Percentiles rank a stretch among this genome's conserved stretches.
Evolutionary conservation across 2,113 vertebrate species (phyloP).

Genomic region (Tachysurus fulvidraco): DNA sequence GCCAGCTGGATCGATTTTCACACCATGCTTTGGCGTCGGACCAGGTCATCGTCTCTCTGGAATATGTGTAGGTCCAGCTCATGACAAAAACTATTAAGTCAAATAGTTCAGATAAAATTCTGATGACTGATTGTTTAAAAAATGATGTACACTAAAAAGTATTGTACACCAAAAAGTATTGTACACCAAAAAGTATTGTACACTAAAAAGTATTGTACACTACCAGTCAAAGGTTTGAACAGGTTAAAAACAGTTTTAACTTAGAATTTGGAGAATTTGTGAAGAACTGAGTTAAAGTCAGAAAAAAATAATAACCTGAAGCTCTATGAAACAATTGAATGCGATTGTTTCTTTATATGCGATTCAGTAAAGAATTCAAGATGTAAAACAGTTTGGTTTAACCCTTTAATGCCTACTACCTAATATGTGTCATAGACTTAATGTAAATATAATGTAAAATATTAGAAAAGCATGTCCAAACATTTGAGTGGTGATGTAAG

Average conservation of each 20-base stretch:
- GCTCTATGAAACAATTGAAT: background rate
- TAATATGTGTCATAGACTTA: background rate
- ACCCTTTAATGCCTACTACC: background rate
- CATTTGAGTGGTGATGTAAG: background rate
- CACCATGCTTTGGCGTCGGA: slow-evolving; percentile 74
- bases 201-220: no score
- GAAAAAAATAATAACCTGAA: background rate
- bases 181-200: no score
- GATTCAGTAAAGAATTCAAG: background rate
- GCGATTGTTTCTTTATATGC: background rate
- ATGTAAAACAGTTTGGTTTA: background rate
- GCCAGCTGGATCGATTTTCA: slow-evolving; percentile 70
- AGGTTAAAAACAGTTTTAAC: background rate
- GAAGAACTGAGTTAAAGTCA: background rate
- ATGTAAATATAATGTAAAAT: background rate
- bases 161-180: no score
- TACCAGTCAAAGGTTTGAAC: background rate
- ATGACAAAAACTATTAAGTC: slow-evolving; percentile 17
- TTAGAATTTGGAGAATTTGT: background rate
- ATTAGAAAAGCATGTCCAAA: background rate
- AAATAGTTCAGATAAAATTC: background rate
- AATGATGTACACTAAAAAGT: no score
- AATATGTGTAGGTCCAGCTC: slow-evolving; percentile 79
- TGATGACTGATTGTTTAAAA: background rate
- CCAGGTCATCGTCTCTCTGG: slow-evolving; percentile 67